Percentiles rank a stretch among this genome's conserved stretches.
Conservation (phyloP, 2,113 vertebrate species). For the Percopsis transmontana region DNA sequence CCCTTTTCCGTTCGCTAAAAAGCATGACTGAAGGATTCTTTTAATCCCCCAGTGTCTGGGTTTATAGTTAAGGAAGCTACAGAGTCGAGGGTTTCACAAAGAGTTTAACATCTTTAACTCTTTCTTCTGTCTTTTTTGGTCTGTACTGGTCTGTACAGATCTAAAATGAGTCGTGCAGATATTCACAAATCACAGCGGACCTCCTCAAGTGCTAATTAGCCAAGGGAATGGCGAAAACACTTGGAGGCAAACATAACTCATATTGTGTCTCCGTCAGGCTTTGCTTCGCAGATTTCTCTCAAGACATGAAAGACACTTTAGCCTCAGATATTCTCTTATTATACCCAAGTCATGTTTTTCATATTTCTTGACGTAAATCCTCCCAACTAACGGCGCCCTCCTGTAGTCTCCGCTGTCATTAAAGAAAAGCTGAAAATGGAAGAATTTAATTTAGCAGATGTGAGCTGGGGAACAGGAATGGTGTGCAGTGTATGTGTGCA, state of each 20-base stretch:
- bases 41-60: too few species aligned
- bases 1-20: too few species aligned
- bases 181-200: slow-evolving; percentile 16
- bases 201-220: slow-evolving; percentile 30
- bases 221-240: slow-evolving; percentile 24
- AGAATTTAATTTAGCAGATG: slow-evolving; percentile 56
- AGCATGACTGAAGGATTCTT: too few species aligned
- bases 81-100: too few species aligned
- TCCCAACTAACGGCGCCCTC: slow-evolving; percentile 27
- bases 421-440: slow-evolving; percentile 38
- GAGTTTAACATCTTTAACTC: too few species aligned
- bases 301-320: slow-evolving; percentile 43
- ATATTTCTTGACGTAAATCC: slow-evolving; percentile 21
- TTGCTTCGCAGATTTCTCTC: slow-evolving; percentile 35
- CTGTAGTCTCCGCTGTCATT: slow-evolving; percentile 54
- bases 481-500: slow-evolving; percentile 7
- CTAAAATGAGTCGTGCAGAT: neutral
- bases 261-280: slow-evolving; percentile 41
- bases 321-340: slow-evolving; percentile 23
- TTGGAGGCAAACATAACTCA: slow-evolving; percentile 51
- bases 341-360: slow-evolving; percentile 6
- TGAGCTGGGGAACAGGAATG: slow-evolving; percentile 40
- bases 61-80: too few species aligned
- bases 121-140: too few species aligned
- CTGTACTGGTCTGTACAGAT: slow-evolving; percentile 1